phyloP scores from a whole-genome alignment of 2,797 vertebrate genomes.

The Takifugu ocellatus region DNA sequence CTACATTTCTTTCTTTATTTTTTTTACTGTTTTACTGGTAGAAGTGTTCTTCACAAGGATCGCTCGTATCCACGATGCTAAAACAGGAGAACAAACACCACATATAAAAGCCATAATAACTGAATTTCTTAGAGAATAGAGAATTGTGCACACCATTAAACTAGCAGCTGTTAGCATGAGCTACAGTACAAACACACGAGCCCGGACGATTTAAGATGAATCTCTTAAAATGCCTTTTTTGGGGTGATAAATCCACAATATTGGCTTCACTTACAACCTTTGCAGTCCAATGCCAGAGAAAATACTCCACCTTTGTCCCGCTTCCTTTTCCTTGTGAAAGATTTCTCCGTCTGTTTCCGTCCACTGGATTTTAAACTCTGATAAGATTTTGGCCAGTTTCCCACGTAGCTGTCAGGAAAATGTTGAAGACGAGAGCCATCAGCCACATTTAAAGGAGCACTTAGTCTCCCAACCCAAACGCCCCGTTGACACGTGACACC shows the following conservation, averaged over 20 bases:
- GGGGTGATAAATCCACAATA: no score
- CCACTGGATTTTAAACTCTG: conserved; percentile 33
- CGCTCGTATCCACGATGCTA: neutral
- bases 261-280: neutral
- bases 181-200: no score
- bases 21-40: no score
- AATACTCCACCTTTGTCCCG: conserved; percentile 6
- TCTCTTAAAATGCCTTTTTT: no score
- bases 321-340: conserved; percentile 15
- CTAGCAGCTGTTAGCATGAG: no score
- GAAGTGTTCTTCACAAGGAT: neutral
- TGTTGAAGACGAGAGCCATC: no score
- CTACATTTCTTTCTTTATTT: no score
- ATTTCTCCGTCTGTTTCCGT: neutral
- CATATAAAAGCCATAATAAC: neutral
- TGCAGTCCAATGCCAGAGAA: neutral
- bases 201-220: no score
- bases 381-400: conserved; percentile 4
- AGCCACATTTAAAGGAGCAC: no score
- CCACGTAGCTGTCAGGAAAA: conserved; percentile 27
- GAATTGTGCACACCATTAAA: no score
- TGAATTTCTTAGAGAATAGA: neutral
- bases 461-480: no score
- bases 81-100: neutral
- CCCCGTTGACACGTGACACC: no score